A percentile compares a stretch with the other conserved stretches of the same genome.
Evolutionary conservation across 2,888 invertebrate species (phyloP).

Genomic region (Brenthis hecate): DNA sequence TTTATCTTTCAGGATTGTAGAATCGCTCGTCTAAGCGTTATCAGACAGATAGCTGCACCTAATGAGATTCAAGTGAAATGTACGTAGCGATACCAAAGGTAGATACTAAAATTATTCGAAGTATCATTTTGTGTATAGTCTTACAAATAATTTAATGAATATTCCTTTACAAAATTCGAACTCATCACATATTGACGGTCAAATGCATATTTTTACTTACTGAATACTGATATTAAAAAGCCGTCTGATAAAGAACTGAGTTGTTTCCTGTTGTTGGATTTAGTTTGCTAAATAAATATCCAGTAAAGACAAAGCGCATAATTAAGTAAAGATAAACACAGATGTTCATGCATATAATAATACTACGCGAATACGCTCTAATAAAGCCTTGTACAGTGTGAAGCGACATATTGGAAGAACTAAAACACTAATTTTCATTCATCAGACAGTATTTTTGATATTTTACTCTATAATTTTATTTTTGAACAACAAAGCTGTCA

Average conservation of each 20-base stretch:
- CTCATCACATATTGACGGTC: background rate
- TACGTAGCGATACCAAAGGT: background rate
- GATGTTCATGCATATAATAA: conserved; percentile 42
- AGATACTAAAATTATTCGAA: background rate
- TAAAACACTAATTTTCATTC: background rate
- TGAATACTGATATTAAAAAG: background rate
- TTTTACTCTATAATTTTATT: background rate
- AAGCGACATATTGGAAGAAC: background rate
- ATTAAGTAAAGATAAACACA: conserved; percentile 52
- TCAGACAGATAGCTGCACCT: background rate
- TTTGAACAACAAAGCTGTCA: background rate
- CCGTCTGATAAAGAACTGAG: background rate
- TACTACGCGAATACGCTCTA: background rate
- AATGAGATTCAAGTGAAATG: conserved; percentile 1
- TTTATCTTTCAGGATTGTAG: no score
- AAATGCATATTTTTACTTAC: no score
- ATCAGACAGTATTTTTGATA: conserved; percentile 6
- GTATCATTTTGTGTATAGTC: background rate
- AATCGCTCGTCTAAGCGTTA: background rate
- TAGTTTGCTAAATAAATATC: background rate
- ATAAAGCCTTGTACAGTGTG: background rate
- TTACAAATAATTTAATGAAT: background rate
- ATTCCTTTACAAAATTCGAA: background rate
- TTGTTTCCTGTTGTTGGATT: background rate
- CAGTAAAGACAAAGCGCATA: conserved; percentile 32